Evolutionary conservation across 2,888 invertebrate genomes (phyloP), one percentile per base, ranked within the genome.

Genomic region (Phengaris alcon): DNA sequence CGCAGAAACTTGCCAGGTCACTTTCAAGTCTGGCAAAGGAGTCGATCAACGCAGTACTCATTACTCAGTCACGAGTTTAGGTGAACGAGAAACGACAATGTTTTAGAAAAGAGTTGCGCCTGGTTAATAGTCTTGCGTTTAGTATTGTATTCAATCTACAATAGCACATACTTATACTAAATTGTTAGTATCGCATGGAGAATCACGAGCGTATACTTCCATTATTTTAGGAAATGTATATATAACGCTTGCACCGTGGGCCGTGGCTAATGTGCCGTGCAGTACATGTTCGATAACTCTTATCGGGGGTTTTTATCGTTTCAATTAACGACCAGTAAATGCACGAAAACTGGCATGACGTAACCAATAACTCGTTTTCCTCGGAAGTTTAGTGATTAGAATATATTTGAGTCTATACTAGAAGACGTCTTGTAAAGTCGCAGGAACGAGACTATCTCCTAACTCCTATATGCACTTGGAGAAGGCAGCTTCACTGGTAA

Each of bases 261-360:
- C n/a, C n/a, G n/a, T 22, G 59, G 59, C 59, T 59, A 59, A 59
- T 59, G 59, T 59, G 59, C 59, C 59, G 59, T 59, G 59, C 22
- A 59, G 59, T 59, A 59, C 59, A 59, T 22, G 59, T 22, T 59
- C 59, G 59, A 59, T 59, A 59, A 59, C 59, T 59, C 59, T 59
- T 59, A 59, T 59, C 59, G 10, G 22, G 59, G 10, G 22, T 22
- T 59, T 59, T 59, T 59, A 22, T 59, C 59, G 59, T 59, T 59
- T 59, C 22, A 22, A 59, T 22, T 59, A 59, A 59, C 59, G 59
- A 59, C 59, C 22, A 10, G 59, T 22, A 22, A 59, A 59, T 59
- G 59, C 59, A 22, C 22, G n/a, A 57, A 57, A 57, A 57, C 57
- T 57, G 10, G 0, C 59, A 59, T 22, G 59, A 59, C 22, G 59